A percentile compares a stretch with the other conserved stretches of the same genome.
Evolutionary conservation across 2,797 vertebrate genomes (phyloP).

Genomic region (Pogoniulus pusillus): DNA sequence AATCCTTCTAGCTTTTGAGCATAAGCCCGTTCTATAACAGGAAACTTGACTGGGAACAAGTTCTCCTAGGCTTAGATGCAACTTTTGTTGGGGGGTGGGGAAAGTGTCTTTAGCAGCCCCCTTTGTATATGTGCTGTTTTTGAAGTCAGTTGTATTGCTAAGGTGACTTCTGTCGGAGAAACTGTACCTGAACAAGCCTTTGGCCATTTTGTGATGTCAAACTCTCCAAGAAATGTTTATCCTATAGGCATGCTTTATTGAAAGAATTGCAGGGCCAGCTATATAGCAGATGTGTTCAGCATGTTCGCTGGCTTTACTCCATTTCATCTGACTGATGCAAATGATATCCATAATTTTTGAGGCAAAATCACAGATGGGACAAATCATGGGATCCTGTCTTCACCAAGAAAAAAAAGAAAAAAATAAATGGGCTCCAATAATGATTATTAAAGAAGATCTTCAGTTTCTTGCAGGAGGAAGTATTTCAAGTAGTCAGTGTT

Average conservation of each 20-base stretch:
- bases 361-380: background rate
- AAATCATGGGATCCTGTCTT: background rate
- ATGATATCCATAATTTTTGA: background rate
- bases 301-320: background rate
- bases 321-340: background rate
- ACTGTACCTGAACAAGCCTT: background rate
- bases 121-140: background rate
- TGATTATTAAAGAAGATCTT: background rate
- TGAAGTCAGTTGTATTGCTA: background rate
- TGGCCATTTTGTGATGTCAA: background rate
- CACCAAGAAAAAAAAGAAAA: background rate
- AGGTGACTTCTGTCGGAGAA: background rate
- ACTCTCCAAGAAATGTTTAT: background rate
- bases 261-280: background rate
- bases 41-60: background rate
- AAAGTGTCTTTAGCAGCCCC: background rate
- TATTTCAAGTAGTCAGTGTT: background rate
- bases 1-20: background rate
- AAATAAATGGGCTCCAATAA: background rate
- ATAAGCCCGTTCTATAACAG: background rate
- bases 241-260: background rate
- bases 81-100: background rate
- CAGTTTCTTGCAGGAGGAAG: background rate
- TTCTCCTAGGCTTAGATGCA: background rate
- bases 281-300: background rate